Base-by-base conservation (phyloP, 2,888 invertebrate genomes). In the Melinaea marsaeus region DNA sequence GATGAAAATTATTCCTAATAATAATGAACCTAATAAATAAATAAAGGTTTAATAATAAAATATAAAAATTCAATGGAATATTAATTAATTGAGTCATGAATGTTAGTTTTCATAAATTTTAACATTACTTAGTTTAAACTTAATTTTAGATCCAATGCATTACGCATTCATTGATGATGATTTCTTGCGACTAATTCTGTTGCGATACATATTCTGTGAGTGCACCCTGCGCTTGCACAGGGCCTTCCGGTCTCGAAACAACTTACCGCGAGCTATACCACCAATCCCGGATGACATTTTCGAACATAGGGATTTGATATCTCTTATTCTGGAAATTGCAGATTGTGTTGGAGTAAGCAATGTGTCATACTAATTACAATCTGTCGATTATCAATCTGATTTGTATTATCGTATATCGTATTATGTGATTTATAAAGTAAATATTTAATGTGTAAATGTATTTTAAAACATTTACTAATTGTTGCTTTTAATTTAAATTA, bases 81-180 rank as follows among this genome's bases (percentile, higher is more conserved):
- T 22, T 22, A 22, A 22, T 22, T 22, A 22, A 22, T 22, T 22
- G 22, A 22, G 1, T 22, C 22, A 22, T 22, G 22, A 22, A 22
- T 22, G 22, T 22, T 22, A 22, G 22, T 11, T 33, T n/a, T 2
- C 13, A 46, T 37, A 13, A 35, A 54, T 42, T 11, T 4, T 11
- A 35, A 32, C 13, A 7, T 11, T 32, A 0, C 61, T 47, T 4
- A 13, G 22, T 86, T 84, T 13, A n/a, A 33, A 0, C 61, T 47
- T 4, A 13, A 34, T 86, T 84, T 13, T 79, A 95, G 95, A 95
- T 79, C 86, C 92, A 57, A 92, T 93, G 65, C 95, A 93, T 84
- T 90, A 97, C 71, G 95, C 96, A 86, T 98, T 98, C 88, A 95
- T 98, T 88, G 97, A 97, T 54, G 98, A 99, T 86, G 98, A 98